Evolutionary conservation across 1,140 invertebrate species (phyloP).

Genomic region (Adoxophyes honmai): DNA sequence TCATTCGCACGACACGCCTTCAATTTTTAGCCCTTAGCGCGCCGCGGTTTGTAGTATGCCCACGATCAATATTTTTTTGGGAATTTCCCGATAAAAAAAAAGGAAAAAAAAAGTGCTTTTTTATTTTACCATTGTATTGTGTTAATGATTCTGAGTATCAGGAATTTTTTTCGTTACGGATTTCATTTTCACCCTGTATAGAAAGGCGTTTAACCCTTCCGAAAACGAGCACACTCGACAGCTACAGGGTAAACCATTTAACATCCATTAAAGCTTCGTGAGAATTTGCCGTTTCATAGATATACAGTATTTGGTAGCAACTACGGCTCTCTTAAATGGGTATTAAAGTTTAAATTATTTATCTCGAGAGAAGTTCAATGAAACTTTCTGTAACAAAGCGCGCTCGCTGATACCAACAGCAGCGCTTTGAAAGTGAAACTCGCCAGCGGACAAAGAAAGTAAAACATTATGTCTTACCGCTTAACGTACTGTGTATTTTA

Average conservation of each 20-base stretch:
- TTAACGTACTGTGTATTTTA: conserved; percentile 38
- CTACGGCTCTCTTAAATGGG: conserved; percentile 51
- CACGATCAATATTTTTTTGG: no score
- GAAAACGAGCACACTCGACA: conserved; percentile 10
- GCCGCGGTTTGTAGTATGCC: no score
- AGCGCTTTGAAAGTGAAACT: conserved; percentile 37
- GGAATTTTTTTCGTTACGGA: no score
- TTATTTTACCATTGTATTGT: not conserved
- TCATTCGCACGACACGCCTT: no score
- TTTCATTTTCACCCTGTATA: no score
- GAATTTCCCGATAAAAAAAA: no score
- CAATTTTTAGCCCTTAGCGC: no score
- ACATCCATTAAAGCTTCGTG: conserved; percentile 40
- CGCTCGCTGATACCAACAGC: conserved; percentile 17
- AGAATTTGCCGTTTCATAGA: conserved; percentile 45
- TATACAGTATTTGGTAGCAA: conserved; percentile 39
- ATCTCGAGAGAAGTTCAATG: conserved; percentile 51
- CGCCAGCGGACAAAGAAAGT: conserved; percentile 39
- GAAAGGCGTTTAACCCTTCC: not conserved
- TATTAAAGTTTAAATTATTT: conserved; percentile 68
- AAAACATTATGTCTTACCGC: conserved; percentile 36
- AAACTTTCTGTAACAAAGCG: conserved; percentile 51
- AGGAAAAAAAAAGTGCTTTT: not conserved
- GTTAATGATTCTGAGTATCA: no score
- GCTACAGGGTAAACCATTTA: conserved; percentile 34